Base-by-base conservation (phyloP, 2,113 vertebrate genomes). In the Hippoglossus stenolepis region DNA sequence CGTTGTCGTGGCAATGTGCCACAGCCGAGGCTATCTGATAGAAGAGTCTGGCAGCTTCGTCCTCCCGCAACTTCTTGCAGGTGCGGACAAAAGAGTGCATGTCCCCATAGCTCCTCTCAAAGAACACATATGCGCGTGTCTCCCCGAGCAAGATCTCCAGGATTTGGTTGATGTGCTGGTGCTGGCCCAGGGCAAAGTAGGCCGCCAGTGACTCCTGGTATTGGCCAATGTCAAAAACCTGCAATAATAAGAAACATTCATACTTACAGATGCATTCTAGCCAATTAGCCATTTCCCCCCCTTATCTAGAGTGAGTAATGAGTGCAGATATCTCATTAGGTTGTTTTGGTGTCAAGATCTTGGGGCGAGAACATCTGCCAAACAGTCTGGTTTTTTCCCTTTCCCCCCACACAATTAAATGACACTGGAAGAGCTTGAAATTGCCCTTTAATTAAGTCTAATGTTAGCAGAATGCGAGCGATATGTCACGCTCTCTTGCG, bases 1-100 rank as follows among this genome's bases (percentile, higher is more conserved):
- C 96, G 62, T 96, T 97, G 31, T 97, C 96, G 0, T 99, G 98
- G 95, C 98, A 99, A 88, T 99, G 98, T 70, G 98, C 97, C 91
- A 99, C 98, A 1, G 98, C 98, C 0, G 97, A 98, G 71, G 95
- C 97, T 89, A 99, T 98, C 96, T 99, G 98, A 90, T 96, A 96
- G 95, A 99, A 99, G 53, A 99, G 96, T 84, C 96, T 93, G 90
- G 97, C 97, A 38, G 98, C 98, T 85, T 99, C 98, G 70, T 98
- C 97, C 91, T 99, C 98, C 65, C 96, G 97, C 91, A 99, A 95
- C 94, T 97, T 98, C 93, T 98, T 98, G 95, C 97, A 98, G 85
- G 97, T 98, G 78, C 98, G 98, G 75, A 99, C 98, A 47, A 99
- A 99, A 0, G 98, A 98, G 91, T 99, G 98, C 98, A 99, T 98